Evolutionary conservation across 2,797 vertebrate genomes (phyloP).

Genomic region (Simalia tracyae): DNA sequence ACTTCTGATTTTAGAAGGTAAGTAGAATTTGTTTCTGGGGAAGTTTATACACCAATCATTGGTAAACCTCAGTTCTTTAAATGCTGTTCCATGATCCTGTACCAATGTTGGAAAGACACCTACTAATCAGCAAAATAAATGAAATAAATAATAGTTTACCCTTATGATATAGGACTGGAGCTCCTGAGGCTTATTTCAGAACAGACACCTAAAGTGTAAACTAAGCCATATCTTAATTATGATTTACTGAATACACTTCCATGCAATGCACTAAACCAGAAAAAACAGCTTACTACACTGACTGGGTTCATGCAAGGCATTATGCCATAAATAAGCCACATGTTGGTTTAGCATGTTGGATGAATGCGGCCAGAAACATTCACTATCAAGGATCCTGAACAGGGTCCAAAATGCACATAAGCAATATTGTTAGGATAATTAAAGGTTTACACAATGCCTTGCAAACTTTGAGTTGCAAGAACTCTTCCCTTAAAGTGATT

Average conservation of each 20-base stretch:
- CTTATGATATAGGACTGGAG: neutral
- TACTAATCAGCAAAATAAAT: neutral
- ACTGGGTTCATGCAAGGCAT: neutral
- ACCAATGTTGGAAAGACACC: neutral
- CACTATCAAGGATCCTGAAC: neutral
- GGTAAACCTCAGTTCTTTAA: neutral
- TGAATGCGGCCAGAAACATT: neutral
- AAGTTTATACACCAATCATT: neutral
- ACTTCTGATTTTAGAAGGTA: neutral
- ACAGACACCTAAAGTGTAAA: neutral
- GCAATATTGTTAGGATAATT: neutral
- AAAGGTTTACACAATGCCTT: neutral
- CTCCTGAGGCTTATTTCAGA: neutral
- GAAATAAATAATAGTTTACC: neutral
- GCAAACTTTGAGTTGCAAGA: neutral
- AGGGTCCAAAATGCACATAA: neutral
- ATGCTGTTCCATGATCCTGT: neutral
- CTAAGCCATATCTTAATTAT: neutral
- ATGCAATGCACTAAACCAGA: neutral
- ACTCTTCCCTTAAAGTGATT: neutral
- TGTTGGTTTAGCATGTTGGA: neutral
- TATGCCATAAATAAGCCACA: neutral
- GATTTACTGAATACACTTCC: neutral
- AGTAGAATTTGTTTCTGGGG: neutral
- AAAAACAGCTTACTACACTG: neutral